Percentiles rank a stretch among this genome's conserved stretches.
Conservation (phyloP, 2,888 invertebrate species). For the Ophion obscuratus region DNA sequence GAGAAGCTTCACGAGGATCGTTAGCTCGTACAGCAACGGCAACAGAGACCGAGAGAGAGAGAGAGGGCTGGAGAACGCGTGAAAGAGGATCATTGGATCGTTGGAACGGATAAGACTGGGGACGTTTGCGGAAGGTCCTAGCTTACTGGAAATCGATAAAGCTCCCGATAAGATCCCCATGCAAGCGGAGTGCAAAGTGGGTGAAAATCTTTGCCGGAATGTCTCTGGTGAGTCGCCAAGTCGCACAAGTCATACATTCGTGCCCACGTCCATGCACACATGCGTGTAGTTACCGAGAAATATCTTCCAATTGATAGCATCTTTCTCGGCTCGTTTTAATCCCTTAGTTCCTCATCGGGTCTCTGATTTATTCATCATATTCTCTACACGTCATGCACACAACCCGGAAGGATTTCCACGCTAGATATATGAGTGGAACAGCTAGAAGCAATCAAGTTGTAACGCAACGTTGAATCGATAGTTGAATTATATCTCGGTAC, state of each 20-base stretch:
- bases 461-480: conserved; percentile 62
- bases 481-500: conserved; percentile 63
- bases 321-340: conserved; percentile 18
- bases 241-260: conserved; percentile 11
- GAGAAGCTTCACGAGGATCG: conserved; percentile 53
- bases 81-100: conserved; percentile 47
- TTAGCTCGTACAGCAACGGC: conserved; percentile 40
- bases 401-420: conserved; percentile 37
- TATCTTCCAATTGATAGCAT: conserved; percentile 37
- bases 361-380: conserved; percentile 50
- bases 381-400: conserved; percentile 38
- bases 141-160: conserved; percentile 60
- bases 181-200: conserved; percentile 59
- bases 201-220: conserved; percentile 54
- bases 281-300: conserved; percentile 5
- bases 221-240: conserved; percentile 44
- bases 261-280: not conserved
- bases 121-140: conserved; percentile 52
- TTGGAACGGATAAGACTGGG: conserved; percentile 66
- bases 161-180: conserved; percentile 57
- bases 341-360: conserved; percentile 10
- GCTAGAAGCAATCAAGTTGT: conserved; percentile 59
- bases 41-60: not conserved
- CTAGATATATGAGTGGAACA: conserved; percentile 33
- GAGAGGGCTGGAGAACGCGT: conserved; percentile 23